A percentile compares a stretch with the other conserved stretches of the same genome.
These are phyloP conservation scores for Scaptomyza caliginosa DNA, from an alignment of 2,888 invertebrate genomes.

Conservation along the genomic window DNA sequence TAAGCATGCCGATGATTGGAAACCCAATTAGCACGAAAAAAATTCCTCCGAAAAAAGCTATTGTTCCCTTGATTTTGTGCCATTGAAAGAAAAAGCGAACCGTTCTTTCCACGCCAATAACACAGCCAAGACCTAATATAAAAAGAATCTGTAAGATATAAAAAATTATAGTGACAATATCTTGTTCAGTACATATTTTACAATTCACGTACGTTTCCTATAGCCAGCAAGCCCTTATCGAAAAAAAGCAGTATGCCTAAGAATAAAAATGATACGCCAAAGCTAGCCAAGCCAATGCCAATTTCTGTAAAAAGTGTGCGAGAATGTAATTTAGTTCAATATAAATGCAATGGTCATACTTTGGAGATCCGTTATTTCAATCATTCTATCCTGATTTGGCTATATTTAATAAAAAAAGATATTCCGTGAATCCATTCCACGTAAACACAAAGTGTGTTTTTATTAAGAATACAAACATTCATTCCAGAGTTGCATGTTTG, in stretches of 20 bases:
- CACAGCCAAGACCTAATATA: slow-evolving; percentile 96
- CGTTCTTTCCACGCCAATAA: slow-evolving; percentile 97
- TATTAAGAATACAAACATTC: slow-evolving; percentile 64
- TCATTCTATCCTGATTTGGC: slow-evolving; percentile 86
- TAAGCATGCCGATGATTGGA: slow-evolving; percentile 97
- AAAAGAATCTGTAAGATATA: slow-evolving; percentile 92
- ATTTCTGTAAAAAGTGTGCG: slow-evolving; percentile 89
- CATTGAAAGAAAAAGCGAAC: slow-evolving; percentile 98
- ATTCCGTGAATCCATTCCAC: slow-evolving; percentile 50
- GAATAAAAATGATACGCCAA: slow-evolving; percentile 97
- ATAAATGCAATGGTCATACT: slow-evolving; percentile 86
- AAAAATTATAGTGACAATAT: slow-evolving; percentile 2
- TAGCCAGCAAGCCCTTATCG: slow-evolving; percentile 98
- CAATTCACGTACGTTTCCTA: slow-evolving; percentile 95
- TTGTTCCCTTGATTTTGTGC: slow-evolving; percentile 96
- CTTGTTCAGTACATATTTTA: neutral
- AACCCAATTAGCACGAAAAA: slow-evolving; percentile 96
- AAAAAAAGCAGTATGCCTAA: slow-evolving; percentile 96
- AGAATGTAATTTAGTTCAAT: slow-evolving; percentile 9
- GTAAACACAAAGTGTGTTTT: slow-evolving; percentile 59
- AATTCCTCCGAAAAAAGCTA: slow-evolving; percentile 96
- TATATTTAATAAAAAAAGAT: slow-evolving; percentile 43
- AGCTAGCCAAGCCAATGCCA: slow-evolving; percentile 97
- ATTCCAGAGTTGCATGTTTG: slow-evolving; percentile 50
- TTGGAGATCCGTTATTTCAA: slow-evolving; percentile 93